Percentiles rank a stretch among this genome's conserved stretches.
phyloP scores from a whole-genome alignment of 1,140 invertebrate genomes.

The Diabrotica virgifera region DNA sequence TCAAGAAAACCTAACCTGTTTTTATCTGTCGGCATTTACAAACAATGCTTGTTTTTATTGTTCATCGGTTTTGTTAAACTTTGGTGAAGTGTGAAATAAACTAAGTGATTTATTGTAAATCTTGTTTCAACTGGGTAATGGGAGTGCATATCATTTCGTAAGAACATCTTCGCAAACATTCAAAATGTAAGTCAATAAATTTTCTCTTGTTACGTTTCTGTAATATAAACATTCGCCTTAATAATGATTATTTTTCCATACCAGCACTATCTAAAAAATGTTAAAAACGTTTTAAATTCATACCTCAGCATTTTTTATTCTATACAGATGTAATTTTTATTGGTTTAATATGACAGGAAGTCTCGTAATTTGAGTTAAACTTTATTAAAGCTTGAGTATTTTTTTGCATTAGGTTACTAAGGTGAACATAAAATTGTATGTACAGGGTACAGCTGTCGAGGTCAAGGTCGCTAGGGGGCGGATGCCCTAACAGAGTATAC shows the following conservation, averaged over 20 bases:
- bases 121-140: slow-evolving; percentile 6
- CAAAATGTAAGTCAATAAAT: slow-evolving; percentile 6
- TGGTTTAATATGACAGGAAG: background rate
- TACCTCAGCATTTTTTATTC: too few relatives aligned
- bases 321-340: too few relatives aligned
- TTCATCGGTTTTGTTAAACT: slow-evolving; percentile 14
- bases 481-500: slow-evolving; percentile 3
- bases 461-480: slow-evolving; percentile 16
- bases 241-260: too few relatives aligned
- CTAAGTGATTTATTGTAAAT: background rate
- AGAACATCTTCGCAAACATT: background rate
- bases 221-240: background rate
- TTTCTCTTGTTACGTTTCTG: background rate
- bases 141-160: background rate
- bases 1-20: slow-evolving; percentile 16
- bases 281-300: too few relatives aligned
- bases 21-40: slow-evolving; percentile 5
- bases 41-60: slow-evolving; percentile 15
- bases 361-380: background rate
- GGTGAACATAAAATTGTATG: background rate
- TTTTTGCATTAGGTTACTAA: background rate
- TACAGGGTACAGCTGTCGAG: slow-evolving; percentile 5
- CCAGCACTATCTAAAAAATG: background rate
- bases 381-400: background rate
- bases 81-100: slow-evolving; percentile 4